Percentiles rank a stretch among this genome's conserved stretches.
phyloP scores from a whole-genome alignment of 2,888 invertebrate genomes.

The Tuberolachnus salignus region DNA sequence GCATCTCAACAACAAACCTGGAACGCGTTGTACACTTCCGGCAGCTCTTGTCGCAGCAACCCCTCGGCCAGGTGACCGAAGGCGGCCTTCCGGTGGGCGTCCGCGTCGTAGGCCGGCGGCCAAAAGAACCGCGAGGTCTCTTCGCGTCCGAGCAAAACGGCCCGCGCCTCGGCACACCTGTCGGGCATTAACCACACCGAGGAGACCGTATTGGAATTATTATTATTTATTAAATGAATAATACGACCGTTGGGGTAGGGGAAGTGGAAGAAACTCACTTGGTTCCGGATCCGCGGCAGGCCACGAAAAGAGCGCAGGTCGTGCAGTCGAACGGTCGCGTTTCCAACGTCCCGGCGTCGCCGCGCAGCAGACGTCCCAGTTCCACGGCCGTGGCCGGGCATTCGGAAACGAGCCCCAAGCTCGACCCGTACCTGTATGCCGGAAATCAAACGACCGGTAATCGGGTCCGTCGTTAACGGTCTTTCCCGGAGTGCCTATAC shows the following conservation, averaged over 20 bases:
- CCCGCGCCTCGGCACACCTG: slow-evolving; percentile 28
- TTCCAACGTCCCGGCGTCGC: slow-evolving; percentile 2
- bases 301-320: slow-evolving; percentile 39
- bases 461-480: background rate
- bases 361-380: slow-evolving; percentile 17
- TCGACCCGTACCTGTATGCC: slow-evolving; percentile 32
- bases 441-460: background rate
- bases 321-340: slow-evolving; percentile 10
- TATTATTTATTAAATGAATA: too few species aligned
- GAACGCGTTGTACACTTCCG: slow-evolving; percentile 43
- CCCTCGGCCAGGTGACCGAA: slow-evolving; percentile 39
- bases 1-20: slow-evolving; percentile 26
- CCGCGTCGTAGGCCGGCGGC: slow-evolving; percentile 13
- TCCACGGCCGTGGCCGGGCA: background rate
- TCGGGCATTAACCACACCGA: too few species aligned
- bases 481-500: background rate
- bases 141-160: slow-evolving; percentile 1
- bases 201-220: too few species aligned
- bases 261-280: slow-evolving; percentile 13
- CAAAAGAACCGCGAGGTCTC: slow-evolving; percentile 22
- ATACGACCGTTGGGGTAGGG: too few species aligned
- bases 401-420: slow-evolving; percentile 13
- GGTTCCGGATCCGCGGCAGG: slow-evolving; percentile 28
- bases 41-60: slow-evolving; percentile 31
- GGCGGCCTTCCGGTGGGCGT: slow-evolving; percentile 8